These are phyloP conservation scores for Babyrousa celebensis DNA, from an alignment of 2,797 vertebrate genomes.

Conservation along the genomic window DNA sequence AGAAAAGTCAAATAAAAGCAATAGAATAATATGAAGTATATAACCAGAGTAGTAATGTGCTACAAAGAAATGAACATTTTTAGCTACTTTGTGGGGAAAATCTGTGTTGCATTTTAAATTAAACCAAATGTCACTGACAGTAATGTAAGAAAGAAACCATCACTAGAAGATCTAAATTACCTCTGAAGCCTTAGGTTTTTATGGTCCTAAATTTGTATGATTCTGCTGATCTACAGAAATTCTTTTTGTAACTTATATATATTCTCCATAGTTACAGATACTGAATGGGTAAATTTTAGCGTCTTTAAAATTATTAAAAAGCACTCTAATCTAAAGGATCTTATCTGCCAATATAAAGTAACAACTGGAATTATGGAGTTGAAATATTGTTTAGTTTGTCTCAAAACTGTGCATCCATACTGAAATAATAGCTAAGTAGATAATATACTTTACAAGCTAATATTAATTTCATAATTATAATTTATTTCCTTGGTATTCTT, in stretches of 20 bases:
- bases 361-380: background rate
- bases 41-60: background rate
- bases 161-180: constrained; percentile 10
- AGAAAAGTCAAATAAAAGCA: background rate
- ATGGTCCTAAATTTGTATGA: background rate
- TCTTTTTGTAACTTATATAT: background rate
- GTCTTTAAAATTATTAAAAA: constrained; percentile 39
- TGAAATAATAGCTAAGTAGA: background rate
- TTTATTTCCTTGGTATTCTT: background rate
- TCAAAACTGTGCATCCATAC: background rate
- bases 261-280: background rate
- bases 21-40: constrained; percentile 19
- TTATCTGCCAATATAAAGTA: constrained; percentile 10
- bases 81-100: background rate
- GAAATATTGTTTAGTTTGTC: background rate
- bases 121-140: background rate
- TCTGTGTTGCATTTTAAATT: constrained; percentile 49
- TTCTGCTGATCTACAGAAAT: background rate
- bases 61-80: constrained; percentile 31
- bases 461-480: background rate
- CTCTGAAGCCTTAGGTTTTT: background rate
- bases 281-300: background rate
- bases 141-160: constrained; percentile 23
- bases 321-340: background rate
- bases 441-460: background rate